Conservation (phyloP, 2,797 vertebrate species). For the Channallabes apus region DNA sequence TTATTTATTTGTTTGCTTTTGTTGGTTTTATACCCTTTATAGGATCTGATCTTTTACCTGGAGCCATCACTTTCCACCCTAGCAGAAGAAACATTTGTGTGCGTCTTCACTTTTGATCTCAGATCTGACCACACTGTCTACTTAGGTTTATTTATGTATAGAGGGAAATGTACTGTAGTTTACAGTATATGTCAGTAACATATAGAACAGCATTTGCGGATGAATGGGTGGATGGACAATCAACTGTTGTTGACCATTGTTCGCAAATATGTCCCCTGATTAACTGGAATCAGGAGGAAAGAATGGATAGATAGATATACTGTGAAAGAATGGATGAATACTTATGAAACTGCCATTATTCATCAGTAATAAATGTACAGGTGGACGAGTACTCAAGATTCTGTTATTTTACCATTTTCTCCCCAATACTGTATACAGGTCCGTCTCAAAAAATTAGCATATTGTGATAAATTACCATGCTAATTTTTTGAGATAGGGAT, state of each 20-base stretch:
- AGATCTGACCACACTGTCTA: neutral
- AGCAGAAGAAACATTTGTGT: slow-evolving; percentile 45
- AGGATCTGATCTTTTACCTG: slow-evolving; percentile 48
- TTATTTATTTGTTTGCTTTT: neutral
- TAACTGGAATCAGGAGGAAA: neutral
- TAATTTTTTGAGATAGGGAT: too few relatives aligned
- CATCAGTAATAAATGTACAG: neutral
- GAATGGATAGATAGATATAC: neutral
- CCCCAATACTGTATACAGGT: too few relatives aligned
- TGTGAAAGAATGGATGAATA: neutral
- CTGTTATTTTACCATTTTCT: too few relatives aligned
- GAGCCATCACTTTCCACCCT: slow-evolving; percentile 43
- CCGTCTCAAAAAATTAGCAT: too few relatives aligned
- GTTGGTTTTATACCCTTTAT: neutral
- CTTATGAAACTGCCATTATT: neutral
- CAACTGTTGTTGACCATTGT: neutral
- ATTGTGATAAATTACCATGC: too few relatives aligned
- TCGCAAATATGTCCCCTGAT: neutral
- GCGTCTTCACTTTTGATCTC: slow-evolving; percentile 35
- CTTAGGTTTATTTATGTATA: slow-evolving; percentile 39
- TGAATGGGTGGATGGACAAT: neutral
- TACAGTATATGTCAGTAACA: too few relatives aligned
- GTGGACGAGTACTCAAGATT: too few relatives aligned
- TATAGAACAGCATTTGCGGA: slow-evolving; percentile 3
- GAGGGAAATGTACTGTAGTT: neutral